A percentile compares a stretch with the other conserved stretches of the same genome.
Conservation (phyloP, 2,888 invertebrate genomes). For the Temnothorax rugatulus region DNA sequence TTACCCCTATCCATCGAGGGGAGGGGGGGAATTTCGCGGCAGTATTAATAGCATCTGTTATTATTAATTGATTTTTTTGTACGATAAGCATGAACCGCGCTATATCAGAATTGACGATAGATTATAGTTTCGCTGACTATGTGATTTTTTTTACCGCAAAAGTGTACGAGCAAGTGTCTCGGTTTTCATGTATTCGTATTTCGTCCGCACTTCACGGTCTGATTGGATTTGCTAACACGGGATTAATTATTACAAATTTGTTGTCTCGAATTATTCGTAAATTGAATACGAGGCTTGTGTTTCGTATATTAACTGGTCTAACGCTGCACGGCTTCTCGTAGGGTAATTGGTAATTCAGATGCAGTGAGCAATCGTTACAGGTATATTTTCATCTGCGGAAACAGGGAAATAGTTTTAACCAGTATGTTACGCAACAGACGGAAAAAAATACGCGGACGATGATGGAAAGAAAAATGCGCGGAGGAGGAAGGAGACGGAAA, state of each 20-base stretch:
- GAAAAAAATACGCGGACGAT: not conserved
- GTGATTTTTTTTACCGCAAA: not conserved
- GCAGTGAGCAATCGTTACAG: constrained; percentile 15
- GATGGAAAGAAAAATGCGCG: constrained; percentile 23
- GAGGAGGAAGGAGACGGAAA: no score
- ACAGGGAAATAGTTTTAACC: constrained; percentile 34
- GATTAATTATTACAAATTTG: constrained; percentile 32
- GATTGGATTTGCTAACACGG: constrained; percentile 21
- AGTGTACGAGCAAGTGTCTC: not conserved
- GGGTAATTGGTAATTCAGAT: constrained; percentile 5
- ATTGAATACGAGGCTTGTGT: not conserved
- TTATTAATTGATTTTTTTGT: constrained; percentile 48
- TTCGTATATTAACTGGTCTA: not conserved
- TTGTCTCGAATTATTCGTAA: not conserved
- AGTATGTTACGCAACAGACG: not conserved
- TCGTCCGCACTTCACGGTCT: not conserved
- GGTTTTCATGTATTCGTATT: not conserved
- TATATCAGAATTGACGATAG: not conserved
- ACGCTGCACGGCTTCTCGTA: not conserved
- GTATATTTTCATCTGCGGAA: constrained; percentile 5
- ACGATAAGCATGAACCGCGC: not conserved
- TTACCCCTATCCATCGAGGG: constrained; percentile 39
- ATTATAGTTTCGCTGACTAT: not conserved
- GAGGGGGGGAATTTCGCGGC: constrained; percentile 16
- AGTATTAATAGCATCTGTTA: constrained; percentile 48